Percentiles rank a stretch among this genome's conserved stretches.
phyloP scores from a whole-genome alignment of 2,888 invertebrate species.

The Dione vanillae region DNA sequence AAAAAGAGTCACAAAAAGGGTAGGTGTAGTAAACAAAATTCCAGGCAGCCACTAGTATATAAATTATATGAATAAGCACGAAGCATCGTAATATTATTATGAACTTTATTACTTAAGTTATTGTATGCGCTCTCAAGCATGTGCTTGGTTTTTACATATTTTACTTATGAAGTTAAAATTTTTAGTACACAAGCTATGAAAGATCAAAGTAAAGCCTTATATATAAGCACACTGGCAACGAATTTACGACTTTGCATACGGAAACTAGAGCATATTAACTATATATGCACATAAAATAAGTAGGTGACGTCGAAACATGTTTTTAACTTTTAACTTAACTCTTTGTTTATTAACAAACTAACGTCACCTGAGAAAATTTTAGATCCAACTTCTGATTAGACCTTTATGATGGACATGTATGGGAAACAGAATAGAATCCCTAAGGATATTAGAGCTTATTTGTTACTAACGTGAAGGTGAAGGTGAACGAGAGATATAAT shows the following conservation, averaged over 20 bases:
- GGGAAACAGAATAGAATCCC: too few species aligned
- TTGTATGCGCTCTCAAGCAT: constrained; percentile 1
- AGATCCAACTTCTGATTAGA: too few species aligned
- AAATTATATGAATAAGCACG: background rate
- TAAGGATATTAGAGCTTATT: too few species aligned
- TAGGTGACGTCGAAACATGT: background rate
- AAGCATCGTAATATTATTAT: background rate
- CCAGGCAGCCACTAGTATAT: too few species aligned
- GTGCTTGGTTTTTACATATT: background rate
- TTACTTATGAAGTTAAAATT: background rate
- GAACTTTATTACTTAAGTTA: background rate
- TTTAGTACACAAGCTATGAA: constrained; percentile 11
- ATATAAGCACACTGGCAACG: constrained; percentile 16
- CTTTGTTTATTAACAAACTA: background rate
- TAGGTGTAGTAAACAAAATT: too few species aligned
- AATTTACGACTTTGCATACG: constrained; percentile 5
- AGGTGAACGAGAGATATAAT: too few species aligned
- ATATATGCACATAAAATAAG: background rate
- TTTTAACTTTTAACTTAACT: background rate
- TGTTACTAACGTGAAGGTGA: too few species aligned
- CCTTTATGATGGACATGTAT: too few species aligned
- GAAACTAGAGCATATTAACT: background rate
- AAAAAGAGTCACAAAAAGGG: too few species aligned
- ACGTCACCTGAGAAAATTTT: background rate
- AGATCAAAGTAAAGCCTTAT: constrained; percentile 19